Conservation (phyloP, 2,888 invertebrate species). For the Notodromas monacha region DNA sequence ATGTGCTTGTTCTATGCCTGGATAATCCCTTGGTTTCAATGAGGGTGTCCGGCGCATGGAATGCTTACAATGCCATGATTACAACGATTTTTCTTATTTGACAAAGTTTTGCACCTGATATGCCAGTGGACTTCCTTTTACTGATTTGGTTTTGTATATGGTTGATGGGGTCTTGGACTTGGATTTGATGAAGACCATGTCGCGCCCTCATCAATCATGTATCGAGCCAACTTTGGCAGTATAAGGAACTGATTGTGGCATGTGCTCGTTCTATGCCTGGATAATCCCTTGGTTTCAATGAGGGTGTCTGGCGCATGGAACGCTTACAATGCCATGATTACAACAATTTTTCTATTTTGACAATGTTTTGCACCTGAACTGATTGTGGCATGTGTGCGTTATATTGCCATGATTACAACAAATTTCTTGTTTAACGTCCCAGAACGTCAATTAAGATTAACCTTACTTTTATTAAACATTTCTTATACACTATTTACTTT, state of each 20-base stretch:
- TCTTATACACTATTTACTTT: no score
- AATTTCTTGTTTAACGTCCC: conserved; percentile 1
- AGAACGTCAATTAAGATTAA: no score
- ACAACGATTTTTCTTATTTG: neutral
- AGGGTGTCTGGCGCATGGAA: neutral
- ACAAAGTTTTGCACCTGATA: neutral
- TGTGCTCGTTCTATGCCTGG: neutral
- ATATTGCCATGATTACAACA: neutral
- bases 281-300: conserved; percentile 2
- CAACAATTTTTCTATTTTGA: neutral
- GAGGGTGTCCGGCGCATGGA: neutral
- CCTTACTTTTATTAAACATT: no score
- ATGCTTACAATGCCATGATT: neutral
- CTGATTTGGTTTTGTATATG: neutral
- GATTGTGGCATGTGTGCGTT: neutral
- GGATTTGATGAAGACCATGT: neutral
- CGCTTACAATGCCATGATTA: neutral
- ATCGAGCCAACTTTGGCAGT: neutral
- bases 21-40: neutral
- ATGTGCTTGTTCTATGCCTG: neutral
- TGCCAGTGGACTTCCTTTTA: neutral
- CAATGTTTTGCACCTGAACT: neutral
- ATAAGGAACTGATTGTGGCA: neutral
- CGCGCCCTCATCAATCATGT: neutral
- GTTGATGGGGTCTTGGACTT: neutral